Evolutionary conservation across 1,140 invertebrate species (phyloP).

Genomic region (Riptortus pedestris): DNA sequence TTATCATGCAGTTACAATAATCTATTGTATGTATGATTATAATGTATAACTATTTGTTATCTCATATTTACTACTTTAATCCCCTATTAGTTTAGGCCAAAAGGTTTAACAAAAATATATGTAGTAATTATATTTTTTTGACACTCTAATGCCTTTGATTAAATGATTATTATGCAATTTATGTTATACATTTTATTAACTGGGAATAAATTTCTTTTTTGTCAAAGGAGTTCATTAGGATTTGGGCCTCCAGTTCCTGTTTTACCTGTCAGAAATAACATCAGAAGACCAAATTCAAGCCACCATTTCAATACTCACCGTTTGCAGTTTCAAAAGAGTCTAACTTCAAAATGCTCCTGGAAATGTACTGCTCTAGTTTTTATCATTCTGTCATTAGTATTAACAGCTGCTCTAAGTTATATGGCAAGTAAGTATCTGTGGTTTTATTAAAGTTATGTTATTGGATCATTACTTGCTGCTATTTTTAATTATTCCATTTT

Average conservation of each 20-base stretch:
- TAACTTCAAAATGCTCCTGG: conserved; percentile 78
- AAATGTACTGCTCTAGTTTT: conserved; percentile 78
- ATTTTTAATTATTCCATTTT: conserved; percentile 24
- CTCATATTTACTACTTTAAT: no score
- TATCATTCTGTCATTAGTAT: conserved; percentile 65
- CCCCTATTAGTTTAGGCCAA: no score
- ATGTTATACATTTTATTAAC: no score
- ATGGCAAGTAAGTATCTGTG: conserved; percentile 60
- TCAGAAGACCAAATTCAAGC: conserved; percentile 48
- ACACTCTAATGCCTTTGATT: no score
- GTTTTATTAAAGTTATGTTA: not conserved
- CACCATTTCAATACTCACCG: conserved; percentile 53
- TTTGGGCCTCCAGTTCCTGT: conserved; percentile 57
- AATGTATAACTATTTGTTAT: no score
- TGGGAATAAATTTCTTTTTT: not conserved
- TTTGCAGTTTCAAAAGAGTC: conserved; percentile 79
- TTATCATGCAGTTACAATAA: no score
- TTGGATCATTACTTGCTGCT: not conserved
- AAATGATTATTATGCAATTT: no score
- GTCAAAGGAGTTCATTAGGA: conserved; percentile 43
- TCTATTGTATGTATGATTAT: no score
- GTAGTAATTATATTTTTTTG: no score
- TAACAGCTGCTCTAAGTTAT: conserved; percentile 72
- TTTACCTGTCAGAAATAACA: conserved; percentile 60
- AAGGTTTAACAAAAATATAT: no score